Base-by-base conservation (phyloP, 2,888 invertebrate genomes). In the Elmis aenea region DNA sequence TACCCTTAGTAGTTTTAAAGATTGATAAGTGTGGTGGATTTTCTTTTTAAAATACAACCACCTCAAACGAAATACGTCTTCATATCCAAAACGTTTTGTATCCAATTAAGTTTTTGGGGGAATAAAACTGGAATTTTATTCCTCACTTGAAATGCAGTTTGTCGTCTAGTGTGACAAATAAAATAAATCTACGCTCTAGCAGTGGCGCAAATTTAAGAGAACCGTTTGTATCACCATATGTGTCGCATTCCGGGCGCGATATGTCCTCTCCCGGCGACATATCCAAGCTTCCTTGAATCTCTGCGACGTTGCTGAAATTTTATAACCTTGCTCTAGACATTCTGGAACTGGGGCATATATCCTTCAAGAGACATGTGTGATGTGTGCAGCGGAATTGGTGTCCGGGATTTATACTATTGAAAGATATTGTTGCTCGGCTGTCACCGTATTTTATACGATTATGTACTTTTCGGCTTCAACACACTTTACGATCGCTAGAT, bases 191-290 rank as follows among this genome's bases (percentile, higher is more conserved):
- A 16, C 28, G 27, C 32, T 42, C 35, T 35, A 42, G 32, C 34
- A 35, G 38, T 38, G 29, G 34, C 33, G 35, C 38, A 33, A 42
- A 42, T 42, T 42, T 23, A 24, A 27, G 35, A 30, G 35, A 30
- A 38, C 30, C 34, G 34, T 31, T 42, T 42, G 38, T 38, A 51
- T 52, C 48, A 50, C 50, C 56, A 55, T 55, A 54, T 52, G 54
- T 55, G 54, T 55, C 54, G 52, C 52, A 52, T 55, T 56, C 50
- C 50, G 30, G 27, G 45, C 33, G 40, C 40, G 33, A 45, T 47
- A 41, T 44, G 40, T 42, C 41, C 46, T 40, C 42, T 45, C 32
- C 38, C 40, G 37, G 41, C 38, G 49, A 47, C 49, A 47, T 46
- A 48, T 48, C 46, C 46, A 46, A 48, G 50, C 50, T 46, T 40